Evolutionary conservation across 2,888 invertebrate species (phyloP).

Genomic region (Tetragnatha montana): DNA sequence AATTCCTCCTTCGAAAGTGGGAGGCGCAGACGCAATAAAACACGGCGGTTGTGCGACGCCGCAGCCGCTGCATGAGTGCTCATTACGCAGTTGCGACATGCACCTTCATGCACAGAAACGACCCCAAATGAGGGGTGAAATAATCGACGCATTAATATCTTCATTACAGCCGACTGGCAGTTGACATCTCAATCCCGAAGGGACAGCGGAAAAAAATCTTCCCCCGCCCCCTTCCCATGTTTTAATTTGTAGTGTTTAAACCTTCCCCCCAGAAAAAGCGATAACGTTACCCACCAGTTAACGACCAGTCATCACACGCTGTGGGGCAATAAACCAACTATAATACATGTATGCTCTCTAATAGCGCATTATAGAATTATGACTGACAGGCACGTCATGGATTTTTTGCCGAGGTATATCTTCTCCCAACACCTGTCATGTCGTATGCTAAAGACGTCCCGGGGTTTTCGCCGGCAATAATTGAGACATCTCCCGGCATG

Average conservation of each 20-base stretch:
- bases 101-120: slow-evolving; percentile 56
- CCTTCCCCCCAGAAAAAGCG: slow-evolving; percentile 31
- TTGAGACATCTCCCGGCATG: slow-evolving; percentile 67
- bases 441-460: slow-evolving; percentile 69
- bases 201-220: slow-evolving; percentile 6
- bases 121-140: slow-evolving; percentile 39
- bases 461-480: slow-evolving; percentile 56
- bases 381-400: slow-evolving; percentile 68
- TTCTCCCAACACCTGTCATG: slow-evolving; percentile 64
- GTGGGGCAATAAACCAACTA: slow-evolving; percentile 62
- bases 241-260: slow-evolving; percentile 70
- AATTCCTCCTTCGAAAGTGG: not conserved
- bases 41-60: not conserved
- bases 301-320: slow-evolving; percentile 69
- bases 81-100: slow-evolving; percentile 52
- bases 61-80: slow-evolving; percentile 15
- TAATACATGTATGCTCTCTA: slow-evolving; percentile 44
- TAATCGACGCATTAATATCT: slow-evolving; percentile 62
- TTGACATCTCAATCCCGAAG: slow-evolving; percentile 65
- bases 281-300: slow-evolving; percentile 52
- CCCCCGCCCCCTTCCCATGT: slow-evolving; percentile 50
- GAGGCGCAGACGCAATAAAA: not conserved
- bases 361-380: slow-evolving; percentile 70
- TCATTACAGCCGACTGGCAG: slow-evolving; percentile 49
- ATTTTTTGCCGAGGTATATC: slow-evolving; percentile 44